phyloP scores from a whole-genome alignment of 2,797 vertebrate species.

The Hoplostethus atlanticus region DNA sequence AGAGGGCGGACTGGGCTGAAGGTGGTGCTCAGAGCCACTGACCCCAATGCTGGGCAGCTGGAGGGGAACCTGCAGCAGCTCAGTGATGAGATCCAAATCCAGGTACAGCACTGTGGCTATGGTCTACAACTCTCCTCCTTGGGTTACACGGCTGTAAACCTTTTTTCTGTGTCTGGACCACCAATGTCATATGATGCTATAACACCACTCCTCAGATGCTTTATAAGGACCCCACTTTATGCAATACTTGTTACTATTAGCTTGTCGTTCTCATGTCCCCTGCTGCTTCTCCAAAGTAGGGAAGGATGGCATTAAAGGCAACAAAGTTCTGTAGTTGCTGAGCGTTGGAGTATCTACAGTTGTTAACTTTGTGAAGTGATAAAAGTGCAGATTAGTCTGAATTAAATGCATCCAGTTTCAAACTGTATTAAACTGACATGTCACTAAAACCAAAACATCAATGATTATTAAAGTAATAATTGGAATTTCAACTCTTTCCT shows the following conservation, averaged over 20 bases:
- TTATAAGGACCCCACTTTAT: slow-evolving; percentile 21
- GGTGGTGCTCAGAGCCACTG: slow-evolving; percentile 79
- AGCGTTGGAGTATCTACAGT: slow-evolving; percentile 45
- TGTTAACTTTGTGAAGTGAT: slow-evolving; percentile 60
- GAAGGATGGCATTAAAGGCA: slow-evolving; percentile 31
- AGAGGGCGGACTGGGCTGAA: slow-evolving; percentile 85
- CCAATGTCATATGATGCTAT: not conserved
- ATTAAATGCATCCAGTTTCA: slow-evolving; percentile 59
- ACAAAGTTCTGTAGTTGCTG: slow-evolving; percentile 40
- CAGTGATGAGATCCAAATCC: slow-evolving; percentile 87
- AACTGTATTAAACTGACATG: slow-evolving; percentile 62
- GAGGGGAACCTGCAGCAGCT: slow-evolving; percentile 75
- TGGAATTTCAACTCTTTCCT: slow-evolving; percentile 46
- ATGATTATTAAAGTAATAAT: slow-evolving; percentile 61
- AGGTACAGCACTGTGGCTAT: slow-evolving; percentile 73
- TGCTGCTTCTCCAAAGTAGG: slow-evolving; percentile 31
- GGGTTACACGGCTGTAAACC: not conserved
- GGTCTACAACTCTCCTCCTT: not conserved
- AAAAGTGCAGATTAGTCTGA: slow-evolving; percentile 65
- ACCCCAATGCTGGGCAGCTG: slow-evolving; percentile 75
- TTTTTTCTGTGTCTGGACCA: slow-evolving; percentile 9
- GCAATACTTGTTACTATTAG: not conserved
- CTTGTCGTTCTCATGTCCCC: slow-evolving; percentile 3
- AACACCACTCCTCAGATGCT: slow-evolving; percentile 11
- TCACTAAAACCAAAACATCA: slow-evolving; percentile 59